Evolutionary conservation across 2,797 vertebrate species (phyloP), one percentile per base, ranked within the genome.

Genomic region (Gadopsis marmoratus): DNA sequence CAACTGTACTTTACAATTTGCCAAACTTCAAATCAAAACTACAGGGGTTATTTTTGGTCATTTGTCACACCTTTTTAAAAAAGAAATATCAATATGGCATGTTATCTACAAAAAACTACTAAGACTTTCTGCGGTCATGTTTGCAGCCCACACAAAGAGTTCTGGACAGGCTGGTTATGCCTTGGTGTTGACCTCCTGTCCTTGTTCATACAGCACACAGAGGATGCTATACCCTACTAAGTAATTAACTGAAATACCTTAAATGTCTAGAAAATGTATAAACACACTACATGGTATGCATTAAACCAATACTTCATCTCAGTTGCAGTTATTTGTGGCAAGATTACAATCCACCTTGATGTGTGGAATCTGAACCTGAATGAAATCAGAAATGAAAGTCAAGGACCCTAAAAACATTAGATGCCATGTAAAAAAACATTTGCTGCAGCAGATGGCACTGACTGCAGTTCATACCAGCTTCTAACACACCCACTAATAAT

Each of bases 211-310:
- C 26, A 63, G 55, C 21, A 71, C n/a, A 48, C 26, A 16, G 21
- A 60, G 1, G 23, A 64, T 63, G 41, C 35, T 41, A 33, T 60
- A 23, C 58, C 35, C 60, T 75, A 26, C 26, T 26, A 26, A 26
- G 11, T 47, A 69, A 72, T 74, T 63, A 56, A 41, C 16, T 29
- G 5, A 31, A 71, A 70, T 55, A 23, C 5, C 31, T 47, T 43
- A 41, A 41, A 41, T 67, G 37, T 79, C 60, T 13, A 6, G 64
- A 39, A 65, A 62, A 72, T 66, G 11, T 60, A 48, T 56, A 31
- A 68, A 76, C 50, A 65, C 47, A 39, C 13, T 37, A 37, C 16
- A 13, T 48, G 31, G 21, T 35, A 9, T 54, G 17, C 45, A 47
- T 47, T 17, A 47, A 17, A 17, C 16, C 45, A 17, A 47, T 47